A percentile compares a stretch with the other conserved stretches of the same genome.
Conservation (phyloP, 2,888 invertebrate species). For the Nebria salina region DNA sequence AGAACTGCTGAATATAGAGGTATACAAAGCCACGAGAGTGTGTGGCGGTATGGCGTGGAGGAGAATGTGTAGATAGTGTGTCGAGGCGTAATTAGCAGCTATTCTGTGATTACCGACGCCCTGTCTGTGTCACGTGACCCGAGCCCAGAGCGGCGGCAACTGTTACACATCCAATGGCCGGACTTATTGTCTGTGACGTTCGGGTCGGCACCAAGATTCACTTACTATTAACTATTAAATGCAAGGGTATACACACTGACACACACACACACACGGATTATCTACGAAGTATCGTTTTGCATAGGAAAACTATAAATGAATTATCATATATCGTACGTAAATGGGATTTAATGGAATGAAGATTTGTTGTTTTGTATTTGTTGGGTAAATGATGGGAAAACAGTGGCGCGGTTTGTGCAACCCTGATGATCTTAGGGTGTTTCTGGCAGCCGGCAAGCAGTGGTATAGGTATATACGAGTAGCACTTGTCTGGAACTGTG, state of each 20-base stretch:
- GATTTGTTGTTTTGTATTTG: conserved; percentile 12
- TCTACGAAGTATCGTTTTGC: neutral
- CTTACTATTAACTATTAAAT: conserved; percentile 44
- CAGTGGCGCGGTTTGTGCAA: conserved; percentile 25
- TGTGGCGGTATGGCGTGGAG: neutral
- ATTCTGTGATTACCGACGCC: conserved; percentile 58
- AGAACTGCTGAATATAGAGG: neutral
- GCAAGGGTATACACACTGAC: conserved; percentile 24
- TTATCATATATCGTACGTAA: too few relatives aligned
- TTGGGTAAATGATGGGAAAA: neutral
- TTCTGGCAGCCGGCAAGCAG: conserved; percentile 18
- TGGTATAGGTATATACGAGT: neutral
- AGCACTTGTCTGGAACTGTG: conserved; percentile 44
- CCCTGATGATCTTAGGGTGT: conserved; percentile 19
- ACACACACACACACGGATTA: neutral
- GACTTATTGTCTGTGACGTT: conserved; percentile 58
- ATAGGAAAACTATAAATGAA: too few relatives aligned
- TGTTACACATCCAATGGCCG: conserved; percentile 56
- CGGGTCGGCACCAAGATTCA: conserved; percentile 39
- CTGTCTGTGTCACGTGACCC: conserved; percentile 57
- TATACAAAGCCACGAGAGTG: neutral
- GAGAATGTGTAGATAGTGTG: conserved; percentile 10
- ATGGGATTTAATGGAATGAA: neutral
- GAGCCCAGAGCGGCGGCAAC: conserved; percentile 50
- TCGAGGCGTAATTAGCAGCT: conserved; percentile 56